These are phyloP conservation scores for Spodoptera frugiperda DNA, from an alignment of 1,140 invertebrate species.

Conservation along the genomic window DNA sequence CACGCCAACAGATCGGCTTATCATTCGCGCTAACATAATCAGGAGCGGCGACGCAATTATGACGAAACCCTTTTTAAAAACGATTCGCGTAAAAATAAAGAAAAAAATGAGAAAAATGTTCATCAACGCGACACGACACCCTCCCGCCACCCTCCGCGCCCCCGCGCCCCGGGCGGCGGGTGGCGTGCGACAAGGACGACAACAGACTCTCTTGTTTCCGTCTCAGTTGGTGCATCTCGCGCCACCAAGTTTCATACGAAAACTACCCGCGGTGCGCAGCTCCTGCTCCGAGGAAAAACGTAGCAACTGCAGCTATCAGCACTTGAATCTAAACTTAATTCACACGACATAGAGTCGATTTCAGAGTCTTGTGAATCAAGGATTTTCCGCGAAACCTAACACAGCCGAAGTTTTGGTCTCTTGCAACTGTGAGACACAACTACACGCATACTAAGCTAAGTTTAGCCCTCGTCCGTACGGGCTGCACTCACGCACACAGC, in stretches of 20 bases:
- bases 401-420: slow-evolving; percentile 77
- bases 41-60: slow-evolving; percentile 81
- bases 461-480: slow-evolving; percentile 75
- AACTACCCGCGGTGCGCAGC: slow-evolving; percentile 83
- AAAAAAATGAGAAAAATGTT: slow-evolving; percentile 85
- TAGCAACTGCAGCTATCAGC: slow-evolving; percentile 46
- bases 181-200: slow-evolving; percentile 67
- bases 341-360: slow-evolving; percentile 48
- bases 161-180: slow-evolving; percentile 76
- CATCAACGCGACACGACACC: slow-evolving; percentile 84
- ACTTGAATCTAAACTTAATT: slow-evolving; percentile 51
- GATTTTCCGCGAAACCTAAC: slow-evolving; percentile 37
- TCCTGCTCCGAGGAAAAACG: slow-evolving; percentile 54
- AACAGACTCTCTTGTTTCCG: slow-evolving; percentile 59
- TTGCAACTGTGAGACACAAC: slow-evolving; percentile 78
- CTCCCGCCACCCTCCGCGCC: slow-evolving; percentile 57
- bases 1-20: slow-evolving; percentile 63
- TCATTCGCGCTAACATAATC: slow-evolving; percentile 80
- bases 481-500: slow-evolving; percentile 77
- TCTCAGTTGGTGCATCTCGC: slow-evolving; percentile 77
- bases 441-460: slow-evolving; percentile 73
- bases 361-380: slow-evolving; percentile 31
- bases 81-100: slow-evolving; percentile 84
- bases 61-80: slow-evolving; percentile 86
- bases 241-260: slow-evolving; percentile 82